These are phyloP conservation scores for Siderastrea radians DNA, from an alignment of 92 coral and sea anemone genomes.

Conservation along the genomic window DNA sequence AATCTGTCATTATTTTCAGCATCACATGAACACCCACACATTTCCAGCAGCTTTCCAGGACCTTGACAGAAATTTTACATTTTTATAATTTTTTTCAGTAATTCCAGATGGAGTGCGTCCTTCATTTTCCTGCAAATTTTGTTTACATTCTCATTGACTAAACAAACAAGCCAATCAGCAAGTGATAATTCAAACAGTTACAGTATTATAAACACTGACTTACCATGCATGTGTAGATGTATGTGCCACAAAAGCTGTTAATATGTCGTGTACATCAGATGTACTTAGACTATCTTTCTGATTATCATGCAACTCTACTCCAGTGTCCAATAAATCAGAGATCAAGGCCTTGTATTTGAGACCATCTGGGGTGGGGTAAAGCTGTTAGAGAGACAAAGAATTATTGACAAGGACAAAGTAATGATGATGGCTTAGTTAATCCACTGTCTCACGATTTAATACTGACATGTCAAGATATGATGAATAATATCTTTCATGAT, in stretches of 20 bases:
- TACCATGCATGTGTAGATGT: background rate
- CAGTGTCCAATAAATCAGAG: slow-evolving; percentile 31
- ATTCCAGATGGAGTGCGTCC: too few relatives aligned
- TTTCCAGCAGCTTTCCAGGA: too few relatives aligned
- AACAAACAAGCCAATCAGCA: background rate
- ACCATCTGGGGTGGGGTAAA: slow-evolving; percentile 66
- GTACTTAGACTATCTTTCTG: background rate
- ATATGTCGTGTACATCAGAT: slow-evolving; percentile 34
- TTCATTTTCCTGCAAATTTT: background rate
- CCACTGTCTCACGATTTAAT: too few relatives aligned
- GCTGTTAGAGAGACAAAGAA: slow-evolving; percentile 15
- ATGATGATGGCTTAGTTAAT: background rate
- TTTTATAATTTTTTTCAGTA: too few relatives aligned
- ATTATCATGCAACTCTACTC: slow-evolving; percentile 8
- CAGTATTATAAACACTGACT: background rate
- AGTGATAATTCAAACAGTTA: background rate
- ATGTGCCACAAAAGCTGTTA: slow-evolving; percentile 21
- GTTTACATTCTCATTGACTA: background rate
- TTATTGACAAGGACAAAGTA: background rate
- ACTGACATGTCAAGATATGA: too few relatives aligned
- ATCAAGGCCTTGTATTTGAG: slow-evolving; percentile 49
- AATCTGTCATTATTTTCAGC: too few relatives aligned
- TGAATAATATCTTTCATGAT: too few relatives aligned
- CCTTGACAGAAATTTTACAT: too few relatives aligned
- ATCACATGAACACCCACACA: too few relatives aligned